Evolutionary conservation across 2,113 vertebrate genomes (phyloP), one percentile per base, ranked within the genome.

Genomic region (Nymphicus hollandicus): DNA sequence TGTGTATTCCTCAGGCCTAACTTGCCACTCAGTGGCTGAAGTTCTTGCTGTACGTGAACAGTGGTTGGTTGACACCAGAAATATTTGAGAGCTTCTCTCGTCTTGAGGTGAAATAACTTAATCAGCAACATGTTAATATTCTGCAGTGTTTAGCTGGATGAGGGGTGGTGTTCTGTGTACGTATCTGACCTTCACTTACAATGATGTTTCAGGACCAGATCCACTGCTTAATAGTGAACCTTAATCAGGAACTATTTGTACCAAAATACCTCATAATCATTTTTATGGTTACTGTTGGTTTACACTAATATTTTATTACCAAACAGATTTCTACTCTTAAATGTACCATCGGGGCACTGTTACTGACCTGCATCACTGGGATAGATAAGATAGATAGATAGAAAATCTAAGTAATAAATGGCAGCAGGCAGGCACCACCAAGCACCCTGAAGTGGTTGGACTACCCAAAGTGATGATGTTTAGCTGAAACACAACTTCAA

Each of bases 81-180:
- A 24, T 22, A 9, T 12, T 11, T 10, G 44, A 52, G 35, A 70
- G 29, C 25, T 68, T 44, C 0, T 6, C 31, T 88, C 39, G 3
- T 19, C 17, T 61, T 46, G 33, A 28, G 19, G 25, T 66, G 17
- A 39, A 81, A 22, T 47, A 80, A 65, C 31, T 76, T 14, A 2
- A 55, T 33, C 16, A 61, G 10, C 11, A 13, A 23, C 0, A 2
- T 35, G 19, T 41, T 70, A 12, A 3, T 31, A 25, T 33, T 33
- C 47, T 69, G 56, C 35, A 19, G 0, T 52, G 33, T 33, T 12
- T 4, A n/a, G 6, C 44, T 33, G 19, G 55, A 37, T 11, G 39
- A 23, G 23, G 13, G 4, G 2, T 33, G 41, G 1, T 88, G 0
- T 35, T 35, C 8, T 23, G 6, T 44, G 15, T 19, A 8, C 28